Evolutionary conservation across 2,888 invertebrate genomes (phyloP), one percentile per base, ranked within the genome.

Genomic region (Lamellibrachia satsuma): DNA sequence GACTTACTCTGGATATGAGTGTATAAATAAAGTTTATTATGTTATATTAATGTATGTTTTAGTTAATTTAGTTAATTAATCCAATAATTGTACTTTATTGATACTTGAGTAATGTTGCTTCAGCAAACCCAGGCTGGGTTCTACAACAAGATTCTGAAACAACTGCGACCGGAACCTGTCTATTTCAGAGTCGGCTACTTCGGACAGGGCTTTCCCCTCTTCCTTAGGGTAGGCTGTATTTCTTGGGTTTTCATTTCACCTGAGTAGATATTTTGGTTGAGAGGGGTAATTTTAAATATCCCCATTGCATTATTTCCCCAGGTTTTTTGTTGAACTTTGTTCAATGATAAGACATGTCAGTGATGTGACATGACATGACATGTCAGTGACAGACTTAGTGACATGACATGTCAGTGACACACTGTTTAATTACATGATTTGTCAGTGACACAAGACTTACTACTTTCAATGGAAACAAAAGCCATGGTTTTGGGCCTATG

Each of bases 171-270:
- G 0, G 99, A 99, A 95, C 99, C 99, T 0, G 98, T 99, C 96
- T 99, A 99, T 96, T 99, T 99, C 96, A 97, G 99, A 92, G 99
- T 99, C 92, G 99, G 99, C 9, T 99, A 99, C 97, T 99, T 98
- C 95, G 99, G 99, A 39, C 97, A 98, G 95, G 98, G 98, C 90
- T 98, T 99, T 96, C 99, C 99, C 4, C 97, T 98, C n/a, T 99
- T 99, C 97, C 98, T 99, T 91, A 97, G 99, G 97, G 99, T 99
- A 97, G 97, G 98, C 92, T n/a, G 22, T 22, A 60, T 7, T 60
- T 9, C 75, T 22, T 75, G 15, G 15, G 15, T 75, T n/a, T 75
- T 22, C 75, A 15, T 11, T n/a, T 75, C 39, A 39, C n/a, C 75
- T 75, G n/a, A 15, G 75, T 75, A 75, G 39, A 39, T 39, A 39